These are phyloP conservation scores for Aurelia sp. DNA, from an alignment of 30 jellyfish, hydroid and myxozoan species.

Conservation along the genomic window DNA sequence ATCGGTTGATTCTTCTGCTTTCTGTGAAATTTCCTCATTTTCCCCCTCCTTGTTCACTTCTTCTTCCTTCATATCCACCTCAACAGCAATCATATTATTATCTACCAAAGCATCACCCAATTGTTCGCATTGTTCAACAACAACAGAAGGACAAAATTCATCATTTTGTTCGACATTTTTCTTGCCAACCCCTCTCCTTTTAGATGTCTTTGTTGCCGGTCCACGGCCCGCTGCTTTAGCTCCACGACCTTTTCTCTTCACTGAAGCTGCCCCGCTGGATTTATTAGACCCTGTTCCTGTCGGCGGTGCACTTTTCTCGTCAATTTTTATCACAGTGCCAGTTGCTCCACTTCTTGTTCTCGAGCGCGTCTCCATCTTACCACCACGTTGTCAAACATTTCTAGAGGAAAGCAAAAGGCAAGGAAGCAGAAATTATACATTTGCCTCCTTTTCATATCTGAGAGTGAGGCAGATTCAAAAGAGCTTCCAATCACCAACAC, in stretches of 20 bases:
- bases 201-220: background rate
- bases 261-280: background rate
- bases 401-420: no score
- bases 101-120: no score
- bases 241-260: background rate
- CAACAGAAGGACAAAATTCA: no score
- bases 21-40: background rate
- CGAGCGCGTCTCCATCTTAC: no score
- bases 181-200: slow-evolving; percentile 1
- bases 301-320: background rate
- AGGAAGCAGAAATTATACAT: background rate
- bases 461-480: background rate
- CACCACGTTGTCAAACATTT: no score
- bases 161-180: background rate
- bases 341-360: no score
- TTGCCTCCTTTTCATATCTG: background rate
- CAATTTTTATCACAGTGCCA: background rate
- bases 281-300: background rate
- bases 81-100: background rate
- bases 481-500: background rate
- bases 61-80: background rate
- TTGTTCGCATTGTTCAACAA: no score
- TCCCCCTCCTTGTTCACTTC: no score
- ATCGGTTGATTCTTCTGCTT: background rate
- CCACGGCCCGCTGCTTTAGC: no score